Evolutionary conservation across 2,113 vertebrate species (phyloP), one percentile per base, ranked within the genome.

Genomic region (Oncorhynchus keta): DNA sequence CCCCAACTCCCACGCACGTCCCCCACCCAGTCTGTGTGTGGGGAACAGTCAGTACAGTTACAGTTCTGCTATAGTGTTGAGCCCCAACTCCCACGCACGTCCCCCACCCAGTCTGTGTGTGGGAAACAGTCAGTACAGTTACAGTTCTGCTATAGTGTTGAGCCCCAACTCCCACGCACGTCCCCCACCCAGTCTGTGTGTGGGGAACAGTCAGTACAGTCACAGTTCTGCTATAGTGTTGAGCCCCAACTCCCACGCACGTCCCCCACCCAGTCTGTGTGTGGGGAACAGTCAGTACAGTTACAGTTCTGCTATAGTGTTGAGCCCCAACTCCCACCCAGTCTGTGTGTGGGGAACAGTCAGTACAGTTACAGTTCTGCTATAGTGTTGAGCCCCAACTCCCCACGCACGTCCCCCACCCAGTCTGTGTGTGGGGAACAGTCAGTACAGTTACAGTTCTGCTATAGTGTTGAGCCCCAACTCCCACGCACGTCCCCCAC

Each of bases 321-420:
- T 79, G 74, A 89, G 61, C 78, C 77, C 30, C 68, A 73, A 81
- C 84, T 79, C 87, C 85, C 61, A 22, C 57, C 86, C 81, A 84
- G 85, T 80, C 76, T 2, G 18, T 14, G 30, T 62, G n/a, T n/a
- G n/a, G 26, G 28, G 65, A 32, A 67, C 6, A 39, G 30, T 39
- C 39, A 39, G 32, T 22, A 75, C 74, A 81, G 84, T 85, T 83
- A 73, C 75, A 81, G 84, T 83, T 76, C 73, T 77, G 65, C 18
- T 24, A 76, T 75, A 81, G 84, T 85, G 45, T 26, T 79, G 74
- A 89, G 61, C 78, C 77, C 30, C 68, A 73, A 81, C 83, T 79
- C n/a, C n/a, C n/a, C n/a, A n/a, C n/a, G n/a, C n/a, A n/a, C n/a
- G n/a, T n/a, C n/a, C n/a, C 87, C 85, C 61, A 22, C 57, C 86